phyloP scores from a whole-genome alignment of 2,797 vertebrate species.

The Rhinichthys osculus region DNA sequence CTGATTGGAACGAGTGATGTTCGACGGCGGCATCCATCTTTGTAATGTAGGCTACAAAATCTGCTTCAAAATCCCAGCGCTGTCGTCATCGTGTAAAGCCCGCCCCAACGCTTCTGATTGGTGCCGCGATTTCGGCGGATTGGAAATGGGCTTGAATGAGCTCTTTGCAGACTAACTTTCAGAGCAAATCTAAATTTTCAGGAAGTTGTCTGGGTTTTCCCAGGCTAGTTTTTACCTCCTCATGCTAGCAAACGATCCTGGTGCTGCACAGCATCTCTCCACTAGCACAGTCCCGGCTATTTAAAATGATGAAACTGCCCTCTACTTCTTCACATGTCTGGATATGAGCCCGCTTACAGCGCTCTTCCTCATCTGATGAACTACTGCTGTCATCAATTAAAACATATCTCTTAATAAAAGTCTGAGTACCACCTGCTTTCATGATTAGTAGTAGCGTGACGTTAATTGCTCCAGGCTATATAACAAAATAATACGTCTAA shows the following conservation, averaged over 20 bases:
- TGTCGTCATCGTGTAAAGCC: too few species aligned
- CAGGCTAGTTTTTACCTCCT: background rate
- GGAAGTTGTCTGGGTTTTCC: too few species aligned
- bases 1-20: too few species aligned
- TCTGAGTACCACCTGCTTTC: conserved; percentile 6
- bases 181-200: too few species aligned
- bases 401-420: background rate
- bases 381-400: conserved; percentile 4
- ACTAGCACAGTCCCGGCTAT: background rate
- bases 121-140: too few species aligned
- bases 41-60: too few species aligned
- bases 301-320: background rate
- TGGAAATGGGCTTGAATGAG: too few species aligned
- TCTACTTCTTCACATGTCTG: background rate
- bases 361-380: background rate
- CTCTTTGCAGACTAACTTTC: too few species aligned
- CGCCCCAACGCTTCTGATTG: too few species aligned
- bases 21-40: too few species aligned
- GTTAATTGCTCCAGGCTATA: background rate
- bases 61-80: too few species aligned
- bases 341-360: background rate
- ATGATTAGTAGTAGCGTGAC: background rate
- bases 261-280: background rate
- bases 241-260: background rate
- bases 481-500: background rate